These are phyloP conservation scores for Ataeniobius toweri DNA, from an alignment of 2,797 vertebrate species.

Conservation along the genomic window DNA sequence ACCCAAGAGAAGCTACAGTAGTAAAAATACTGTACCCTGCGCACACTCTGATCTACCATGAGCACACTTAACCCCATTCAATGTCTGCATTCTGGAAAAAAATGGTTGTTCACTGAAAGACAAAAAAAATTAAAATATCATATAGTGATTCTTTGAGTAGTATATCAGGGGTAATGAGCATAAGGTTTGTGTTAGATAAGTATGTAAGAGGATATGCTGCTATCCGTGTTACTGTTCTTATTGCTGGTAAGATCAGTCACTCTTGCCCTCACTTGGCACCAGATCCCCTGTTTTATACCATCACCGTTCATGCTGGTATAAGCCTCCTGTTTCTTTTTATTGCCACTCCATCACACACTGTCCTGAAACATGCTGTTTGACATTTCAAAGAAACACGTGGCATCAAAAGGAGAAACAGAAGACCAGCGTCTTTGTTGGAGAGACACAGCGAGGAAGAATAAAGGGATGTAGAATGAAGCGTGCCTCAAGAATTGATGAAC, in stretches of 20 bases:
- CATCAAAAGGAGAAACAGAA: constrained; percentile 38
- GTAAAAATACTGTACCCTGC: constrained; percentile 46
- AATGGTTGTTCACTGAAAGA: not conserved
- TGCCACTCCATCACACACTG: constrained; percentile 29
- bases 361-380: constrained; percentile 44
- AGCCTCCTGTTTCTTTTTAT: constrained; percentile 37
- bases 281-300: constrained; percentile 2
- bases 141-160: not conserved
- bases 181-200: not conserved
- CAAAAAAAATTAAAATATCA: not conserved
- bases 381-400: constrained; percentile 43
- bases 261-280: constrained; percentile 28
- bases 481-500: constrained; percentile 45
- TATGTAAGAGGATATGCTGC: constrained; percentile 18
- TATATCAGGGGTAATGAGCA: not conserved
- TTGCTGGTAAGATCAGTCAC: constrained; percentile 21
- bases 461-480: constrained; percentile 15
- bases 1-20: constrained; percentile 65
- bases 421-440: constrained; percentile 33
- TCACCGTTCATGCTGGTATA: constrained; percentile 23
- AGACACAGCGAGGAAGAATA: not conserved
- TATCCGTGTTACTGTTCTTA: not conserved
- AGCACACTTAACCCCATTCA: constrained; percentile 14
- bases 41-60: constrained; percentile 40
- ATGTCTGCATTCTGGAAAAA: constrained; percentile 12